Conservation (phyloP, 2,888 invertebrate genomes). For the Cosmorhoe ocellata region DNA sequence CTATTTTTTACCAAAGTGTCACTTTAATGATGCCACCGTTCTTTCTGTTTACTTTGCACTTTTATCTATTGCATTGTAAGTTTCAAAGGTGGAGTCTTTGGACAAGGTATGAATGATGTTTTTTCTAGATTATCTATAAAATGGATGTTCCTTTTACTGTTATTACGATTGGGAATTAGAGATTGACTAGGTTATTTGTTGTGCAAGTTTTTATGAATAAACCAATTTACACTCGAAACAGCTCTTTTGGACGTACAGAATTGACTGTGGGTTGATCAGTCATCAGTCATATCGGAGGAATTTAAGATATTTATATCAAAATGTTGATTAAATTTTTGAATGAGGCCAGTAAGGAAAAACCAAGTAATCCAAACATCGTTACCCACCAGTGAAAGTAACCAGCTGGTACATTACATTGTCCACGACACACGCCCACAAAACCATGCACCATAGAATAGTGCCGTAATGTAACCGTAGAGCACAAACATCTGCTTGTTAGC, state of each 20-base stretch:
- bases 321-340: too few relatives aligned
- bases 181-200: constrained; percentile 28
- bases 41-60: constrained; percentile 71
- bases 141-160: constrained; percentile 34
- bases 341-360: background rate
- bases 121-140: constrained; percentile 51
- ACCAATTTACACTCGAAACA: constrained; percentile 8
- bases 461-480: background rate
- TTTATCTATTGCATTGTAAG: constrained; percentile 68
- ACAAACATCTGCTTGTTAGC: constrained; percentile 30
- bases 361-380: constrained; percentile 8
- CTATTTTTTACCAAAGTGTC: constrained; percentile 60
- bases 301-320: too few relatives aligned
- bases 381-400: constrained; percentile 30
- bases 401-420: constrained; percentile 33
- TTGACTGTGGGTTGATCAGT: too few relatives aligned
- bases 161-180: constrained; percentile 19
- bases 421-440: constrained; percentile 32
- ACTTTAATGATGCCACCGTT: constrained; percentile 66
- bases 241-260: too few relatives aligned
- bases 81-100: constrained; percentile 66
- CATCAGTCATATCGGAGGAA: too few relatives aligned
- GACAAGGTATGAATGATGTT: constrained; percentile 66
- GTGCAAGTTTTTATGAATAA: constrained; percentile 21
- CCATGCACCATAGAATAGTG: constrained; percentile 3